A percentile compares a stretch with the other conserved stretches of the same genome.
phyloP scores from a whole-genome alignment of 1,140 invertebrate genomes.

The Euwallacea fornicatus region DNA sequence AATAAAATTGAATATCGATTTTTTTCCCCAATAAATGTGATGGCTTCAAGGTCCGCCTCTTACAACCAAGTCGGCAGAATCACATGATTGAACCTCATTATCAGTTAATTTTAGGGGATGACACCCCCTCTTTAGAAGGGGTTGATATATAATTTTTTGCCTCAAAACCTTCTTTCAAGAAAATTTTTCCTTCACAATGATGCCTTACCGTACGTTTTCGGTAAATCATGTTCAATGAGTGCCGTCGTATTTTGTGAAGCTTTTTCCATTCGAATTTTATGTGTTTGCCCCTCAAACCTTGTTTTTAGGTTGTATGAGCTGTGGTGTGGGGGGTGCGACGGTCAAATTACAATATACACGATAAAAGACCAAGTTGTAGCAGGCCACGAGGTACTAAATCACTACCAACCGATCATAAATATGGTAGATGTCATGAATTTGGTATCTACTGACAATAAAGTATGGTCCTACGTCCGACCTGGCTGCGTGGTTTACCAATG shows the following conservation, averaged over 20 bases:
- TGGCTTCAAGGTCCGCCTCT: no score
- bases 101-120: no score
- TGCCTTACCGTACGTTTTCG: no score
- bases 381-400: slow-evolving; percentile 63
- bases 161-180: no score
- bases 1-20: background rate
- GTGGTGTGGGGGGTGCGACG: slow-evolving; percentile 77
- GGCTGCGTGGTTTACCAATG: slow-evolving; percentile 86
- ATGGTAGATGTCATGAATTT: slow-evolving; percentile 66
- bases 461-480: slow-evolving; percentile 79
- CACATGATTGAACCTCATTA: no score
- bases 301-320: slow-evolving; percentile 61
- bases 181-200: no score
- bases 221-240: no score
- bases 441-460: slow-evolving; percentile 61
- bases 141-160: no score
- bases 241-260: background rate
- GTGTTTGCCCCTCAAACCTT: background rate
- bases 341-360: slow-evolving; percentile 71
- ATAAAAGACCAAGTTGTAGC: slow-evolving; percentile 61
- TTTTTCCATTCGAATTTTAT: slow-evolving; percentile 3
- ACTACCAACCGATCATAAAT: slow-evolving; percentile 61
- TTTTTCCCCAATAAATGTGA: background rate
- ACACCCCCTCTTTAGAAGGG: no score
- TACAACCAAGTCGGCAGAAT: no score